phyloP scores from a whole-genome alignment of 2,888 invertebrate species.

The Trisateles emortualis region DNA sequence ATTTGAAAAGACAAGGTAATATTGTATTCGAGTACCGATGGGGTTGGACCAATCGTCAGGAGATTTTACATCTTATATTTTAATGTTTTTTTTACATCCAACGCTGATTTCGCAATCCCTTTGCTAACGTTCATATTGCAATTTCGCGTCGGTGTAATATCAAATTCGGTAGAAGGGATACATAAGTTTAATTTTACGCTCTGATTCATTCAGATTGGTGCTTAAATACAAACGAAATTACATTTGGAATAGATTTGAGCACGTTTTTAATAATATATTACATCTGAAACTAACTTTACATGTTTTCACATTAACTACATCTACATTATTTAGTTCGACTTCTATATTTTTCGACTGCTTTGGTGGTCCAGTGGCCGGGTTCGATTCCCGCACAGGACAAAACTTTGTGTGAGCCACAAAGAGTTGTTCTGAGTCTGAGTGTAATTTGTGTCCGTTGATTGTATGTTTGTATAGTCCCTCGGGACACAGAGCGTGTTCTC shows the following conservation, averaged over 20 bases:
- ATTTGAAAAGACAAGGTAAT: conserved; percentile 80
- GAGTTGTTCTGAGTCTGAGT: too few relatives aligned
- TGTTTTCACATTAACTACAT: too few relatives aligned
- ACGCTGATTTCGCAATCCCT: conserved; percentile 32
- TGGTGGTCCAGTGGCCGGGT: too few relatives aligned
- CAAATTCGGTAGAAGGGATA: conserved; percentile 23
- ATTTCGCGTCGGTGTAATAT: conserved; percentile 20
- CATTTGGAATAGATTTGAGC: conserved; percentile 10
- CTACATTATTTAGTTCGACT: too few relatives aligned
- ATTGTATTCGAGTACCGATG: conserved; percentile 61
- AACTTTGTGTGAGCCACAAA: too few relatives aligned
- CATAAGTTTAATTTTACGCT: conserved; percentile 24
- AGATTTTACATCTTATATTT: conserved; percentile 58
- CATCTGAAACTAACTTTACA: too few relatives aligned
- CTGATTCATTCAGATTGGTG: conserved; percentile 29
- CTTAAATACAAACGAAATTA: conserved; percentile 23
- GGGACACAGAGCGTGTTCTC: too few relatives aligned
- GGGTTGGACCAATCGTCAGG: conserved; percentile 75
- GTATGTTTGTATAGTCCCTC: too few relatives aligned
- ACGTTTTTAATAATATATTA: conserved; percentile 2
- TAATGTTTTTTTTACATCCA: conserved; percentile 37
- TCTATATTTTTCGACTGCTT: too few relatives aligned
- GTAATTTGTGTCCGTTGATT: too few relatives aligned
- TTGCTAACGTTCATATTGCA: conserved; percentile 30
- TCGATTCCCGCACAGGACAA: too few relatives aligned